Conservation (phyloP, 53 echinoderm and acorn worm species). For the Echinometra lucunter region DNA sequence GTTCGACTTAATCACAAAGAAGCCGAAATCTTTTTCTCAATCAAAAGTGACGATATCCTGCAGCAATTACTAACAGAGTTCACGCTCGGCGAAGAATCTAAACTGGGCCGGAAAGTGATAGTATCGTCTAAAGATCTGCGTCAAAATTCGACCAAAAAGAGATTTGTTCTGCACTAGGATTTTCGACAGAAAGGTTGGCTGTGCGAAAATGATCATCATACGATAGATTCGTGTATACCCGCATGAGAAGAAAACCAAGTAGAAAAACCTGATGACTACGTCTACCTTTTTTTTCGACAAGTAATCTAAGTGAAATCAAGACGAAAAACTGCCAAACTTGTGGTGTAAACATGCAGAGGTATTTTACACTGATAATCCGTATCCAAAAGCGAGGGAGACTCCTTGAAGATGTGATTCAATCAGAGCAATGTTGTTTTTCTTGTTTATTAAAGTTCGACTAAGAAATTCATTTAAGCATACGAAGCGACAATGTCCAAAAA, state of each 20-base stretch:
- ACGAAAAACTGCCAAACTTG: neutral
- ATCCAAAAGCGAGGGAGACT: neutral
- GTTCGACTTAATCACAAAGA: neutral
- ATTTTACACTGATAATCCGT: neutral
- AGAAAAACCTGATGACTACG: neutral
- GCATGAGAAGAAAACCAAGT: neutral
- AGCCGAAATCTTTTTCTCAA: neutral
- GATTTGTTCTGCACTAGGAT: conserved; percentile 48
- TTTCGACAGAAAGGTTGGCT: conserved; percentile 49
- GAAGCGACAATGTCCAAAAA: neutral
- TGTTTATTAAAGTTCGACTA: too few species aligned
- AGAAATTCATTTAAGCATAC: neutral
- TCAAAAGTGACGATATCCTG: neutral
- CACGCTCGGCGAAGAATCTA: neutral
- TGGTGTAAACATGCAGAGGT: neutral
- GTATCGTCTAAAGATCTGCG: conserved; percentile 44
- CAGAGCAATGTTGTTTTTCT: too few species aligned
- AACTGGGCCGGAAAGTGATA: neutral
- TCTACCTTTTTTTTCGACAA: neutral
- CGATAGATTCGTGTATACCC: neutral
- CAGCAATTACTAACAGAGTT: neutral
- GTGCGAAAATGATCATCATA: conserved; percentile 58
- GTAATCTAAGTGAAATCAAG: neutral
- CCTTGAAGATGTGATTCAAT: neutral
- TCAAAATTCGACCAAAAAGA: conserved; percentile 44